phyloP scores from a whole-genome alignment of 1,140 invertebrate genomes.

The Micrasema minimum region DNA sequence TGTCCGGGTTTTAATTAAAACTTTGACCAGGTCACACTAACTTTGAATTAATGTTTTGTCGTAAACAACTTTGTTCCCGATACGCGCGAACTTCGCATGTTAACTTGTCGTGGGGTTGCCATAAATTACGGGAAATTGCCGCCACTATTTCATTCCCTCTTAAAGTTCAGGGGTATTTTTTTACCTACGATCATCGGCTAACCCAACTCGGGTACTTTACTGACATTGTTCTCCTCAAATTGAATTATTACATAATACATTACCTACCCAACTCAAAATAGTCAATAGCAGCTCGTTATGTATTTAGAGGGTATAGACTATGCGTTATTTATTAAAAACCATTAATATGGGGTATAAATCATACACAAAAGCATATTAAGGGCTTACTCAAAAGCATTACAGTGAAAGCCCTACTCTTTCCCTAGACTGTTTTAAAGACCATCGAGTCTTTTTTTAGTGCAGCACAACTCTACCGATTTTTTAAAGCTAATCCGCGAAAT shows the following conservation, averaged over 20 bases:
- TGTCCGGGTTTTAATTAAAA: constrained; percentile 32
- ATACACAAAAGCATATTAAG: no score
- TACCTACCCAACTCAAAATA: background rate
- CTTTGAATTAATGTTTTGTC: constrained; percentile 37
- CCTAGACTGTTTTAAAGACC: background rate
- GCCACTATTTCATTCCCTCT: constrained; percentile 16
- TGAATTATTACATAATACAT: background rate
- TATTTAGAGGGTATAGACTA: no score
- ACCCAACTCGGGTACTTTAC: no score
- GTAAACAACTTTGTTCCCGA: constrained; percentile 37
- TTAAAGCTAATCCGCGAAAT: no score
- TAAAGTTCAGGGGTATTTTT: background rate
- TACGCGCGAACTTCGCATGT: constrained; percentile 24
- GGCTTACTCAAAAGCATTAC: no score
- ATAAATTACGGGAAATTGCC: constrained; percentile 34
- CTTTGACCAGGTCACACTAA: constrained; percentile 34
- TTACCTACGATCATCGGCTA: background rate
- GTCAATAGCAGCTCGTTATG: no score
- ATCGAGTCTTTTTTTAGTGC: no score
- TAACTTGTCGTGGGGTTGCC: constrained; percentile 20
- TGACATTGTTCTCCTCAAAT: background rate
- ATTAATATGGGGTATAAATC: no score
- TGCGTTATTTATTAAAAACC: no score
- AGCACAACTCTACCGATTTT: no score
- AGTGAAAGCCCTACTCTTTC: background rate